Base-by-base conservation (phyloP, 30 jellyfish, hydroid and myxozoan genomes). In the Hydractinia symbiolongicarpus region DNA sequence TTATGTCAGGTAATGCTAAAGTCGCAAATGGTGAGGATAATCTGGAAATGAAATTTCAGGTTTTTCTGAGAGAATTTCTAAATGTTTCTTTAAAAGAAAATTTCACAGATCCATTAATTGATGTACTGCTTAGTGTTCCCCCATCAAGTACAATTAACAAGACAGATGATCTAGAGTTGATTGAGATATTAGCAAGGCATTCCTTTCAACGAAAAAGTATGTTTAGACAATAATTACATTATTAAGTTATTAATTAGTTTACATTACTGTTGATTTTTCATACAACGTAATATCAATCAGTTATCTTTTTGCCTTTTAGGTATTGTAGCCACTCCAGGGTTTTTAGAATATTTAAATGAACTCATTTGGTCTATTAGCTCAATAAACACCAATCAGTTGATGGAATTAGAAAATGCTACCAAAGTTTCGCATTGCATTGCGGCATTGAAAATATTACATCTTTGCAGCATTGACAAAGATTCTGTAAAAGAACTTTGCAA, bases 361-460 rank as follows among this genome's bases (percentile, higher is more conserved):
- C 61, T 90, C 60, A 90, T 90, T 14, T 90, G 97, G 97, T 67
- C 79, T 70, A 81, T 90, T 55, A 68, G 91, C 19, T 82, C 89
- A 76, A 5, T 85, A 17, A 84, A 84, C 5, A 30, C 85, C 15
- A 83, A 81, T 4, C 86, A 82, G 49, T 60, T 80, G 17, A 16
- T 13, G 21, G 87, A 79, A 9, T 52, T 89, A 5, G 72, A 70
- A 50, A 81, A 90, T 54, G 90, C 89, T 17, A 84, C 82, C 40
- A 64, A 61, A 73, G 72, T 90, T 15, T 90, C 94, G 4, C 97
- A 90, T 83, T 90, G 97, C 77, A 84, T 86, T 50, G 97, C 91
- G 52, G 97, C 97, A 1, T 50, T 90, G 85, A 90, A 90, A 67
- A 90, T 90, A 30, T 70, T 82, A 20, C 95, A 90, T 70, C 79